Evolutionary conservation across 2,888 invertebrate species (phyloP), one percentile per base, ranked within the genome.

Genomic region (Acleris sparsana): DNA sequence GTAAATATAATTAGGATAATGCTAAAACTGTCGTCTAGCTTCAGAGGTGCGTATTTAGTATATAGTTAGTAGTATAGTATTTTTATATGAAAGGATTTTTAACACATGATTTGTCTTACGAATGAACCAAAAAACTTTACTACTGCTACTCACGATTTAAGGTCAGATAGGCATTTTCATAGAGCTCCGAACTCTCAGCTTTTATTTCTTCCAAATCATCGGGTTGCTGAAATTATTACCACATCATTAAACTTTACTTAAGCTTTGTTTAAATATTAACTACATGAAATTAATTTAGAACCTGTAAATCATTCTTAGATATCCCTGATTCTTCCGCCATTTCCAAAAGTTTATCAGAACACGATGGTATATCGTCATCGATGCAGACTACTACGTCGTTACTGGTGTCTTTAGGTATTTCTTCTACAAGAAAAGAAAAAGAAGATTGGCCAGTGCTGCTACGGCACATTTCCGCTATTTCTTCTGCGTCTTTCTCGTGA

Each of bases 61-160:
- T 6, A 29, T 22, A 22, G 0, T 0, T 25, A 25, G 25, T 25
- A 25, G 25, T 25, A 6, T 6, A 33, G 9, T 33, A 33, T 33
- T 9, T 33, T 9, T 2, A 0, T 33, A 33, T 25, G 25, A 5
- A 25, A 7, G 25, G 25, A 25, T 25, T 33, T 33, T 33, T 3
- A 1, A 11, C 11, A 33, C 11, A 33, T 33, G 11, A 11, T 33
- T 3, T 33, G 11, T 11, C 3, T 11, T 11, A 33, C 33, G 11
- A n/a, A n/a, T n/a, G n/a, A 11, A 11, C 4, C 0, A 33, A 33
- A 33, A 11, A 33, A 3, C 9, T 29, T 29, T 7, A 29, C 29
- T 39, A 9, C 13, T 4, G n/a, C 16, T 44, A 83, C 89, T 84
- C 69, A 90, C 90, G 87, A 72, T 90, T 90, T 57, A 90, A 72